Evolutionary conservation across 2,797 vertebrate species (phyloP).

Genomic region (Catamblyrhynchus diadema): DNA sequence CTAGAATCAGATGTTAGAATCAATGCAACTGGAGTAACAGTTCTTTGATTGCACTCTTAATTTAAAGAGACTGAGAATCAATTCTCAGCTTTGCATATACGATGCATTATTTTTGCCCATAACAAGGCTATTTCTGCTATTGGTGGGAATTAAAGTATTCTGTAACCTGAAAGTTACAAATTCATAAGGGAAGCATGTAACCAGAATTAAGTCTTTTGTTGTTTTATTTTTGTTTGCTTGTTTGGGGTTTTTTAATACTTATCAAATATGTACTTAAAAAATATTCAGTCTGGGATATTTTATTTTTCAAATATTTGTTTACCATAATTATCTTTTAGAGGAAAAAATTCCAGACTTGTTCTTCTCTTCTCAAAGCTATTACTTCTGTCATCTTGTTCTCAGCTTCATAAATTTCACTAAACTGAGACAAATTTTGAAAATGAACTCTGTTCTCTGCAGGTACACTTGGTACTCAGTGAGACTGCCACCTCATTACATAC

Average conservation of each 20-base stretch:
- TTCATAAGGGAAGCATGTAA: background rate
- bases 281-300: background rate
- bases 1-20: background rate
- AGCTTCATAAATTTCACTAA: background rate
- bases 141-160: background rate
- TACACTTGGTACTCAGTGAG: background rate
- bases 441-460: background rate
- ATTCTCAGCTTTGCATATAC: background rate
- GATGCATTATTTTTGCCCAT: background rate
- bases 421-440: background rate
- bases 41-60: background rate
- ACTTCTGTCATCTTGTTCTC: background rate
- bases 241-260: background rate
- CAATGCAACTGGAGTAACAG: background rate
- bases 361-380: background rate
- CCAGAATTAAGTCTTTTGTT: background rate
- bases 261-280: accelerated
- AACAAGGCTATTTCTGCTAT: background rate
- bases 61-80: background rate
- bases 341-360: background rate
- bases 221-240: background rate
- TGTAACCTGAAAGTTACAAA: background rate
- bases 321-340: background rate
- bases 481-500: background rate
- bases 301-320: background rate